Conservation (phyloP, 1,140 invertebrate genomes). For the Rhopalosiphum maidis region DNA sequence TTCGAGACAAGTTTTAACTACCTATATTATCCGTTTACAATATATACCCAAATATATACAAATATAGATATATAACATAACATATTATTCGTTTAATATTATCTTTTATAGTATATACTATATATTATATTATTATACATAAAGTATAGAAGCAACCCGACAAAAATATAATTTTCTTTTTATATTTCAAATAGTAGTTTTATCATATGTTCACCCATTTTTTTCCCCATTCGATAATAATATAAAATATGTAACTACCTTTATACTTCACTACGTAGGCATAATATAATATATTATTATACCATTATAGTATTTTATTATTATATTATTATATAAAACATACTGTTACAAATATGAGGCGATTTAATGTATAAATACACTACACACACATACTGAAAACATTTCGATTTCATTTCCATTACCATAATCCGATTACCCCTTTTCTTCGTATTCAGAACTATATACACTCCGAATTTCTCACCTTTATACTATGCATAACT, state of each 20-base stretch:
- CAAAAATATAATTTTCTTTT: neutral
- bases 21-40: neutral
- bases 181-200: neutral
- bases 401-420: conserved; percentile 23
- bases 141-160: neutral
- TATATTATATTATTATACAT: too few relatives aligned
- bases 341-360: neutral
- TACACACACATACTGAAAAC: neutral
- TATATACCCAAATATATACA: neutral
- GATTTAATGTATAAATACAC: neutral
- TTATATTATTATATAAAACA: neutral
- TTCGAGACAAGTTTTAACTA: neutral
- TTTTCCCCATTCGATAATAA: neutral
- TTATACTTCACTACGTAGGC: neutral
- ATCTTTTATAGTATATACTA: too few relatives aligned
- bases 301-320: neutral
- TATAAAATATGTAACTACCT: neutral
- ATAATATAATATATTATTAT: neutral
- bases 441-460: neutral
- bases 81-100: neutral
- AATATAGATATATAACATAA: neutral
- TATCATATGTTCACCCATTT: neutral
- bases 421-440: conserved; percentile 34
- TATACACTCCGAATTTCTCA: conserved; percentile 1
- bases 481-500: neutral